Evolutionary conservation across 2,888 invertebrate species (phyloP).

Genomic region (Lysandra bellargus): DNA sequence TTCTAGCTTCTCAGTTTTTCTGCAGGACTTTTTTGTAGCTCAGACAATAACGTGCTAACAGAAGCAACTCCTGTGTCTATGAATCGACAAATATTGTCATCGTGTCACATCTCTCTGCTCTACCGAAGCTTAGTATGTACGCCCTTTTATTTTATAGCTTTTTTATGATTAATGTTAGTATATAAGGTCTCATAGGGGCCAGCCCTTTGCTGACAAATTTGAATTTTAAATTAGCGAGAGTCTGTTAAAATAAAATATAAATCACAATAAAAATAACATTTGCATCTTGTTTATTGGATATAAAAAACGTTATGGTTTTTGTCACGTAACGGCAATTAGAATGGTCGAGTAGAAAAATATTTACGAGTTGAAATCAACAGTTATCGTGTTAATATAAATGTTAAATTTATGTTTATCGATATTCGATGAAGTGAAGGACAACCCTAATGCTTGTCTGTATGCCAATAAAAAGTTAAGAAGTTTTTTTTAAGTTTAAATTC

Average conservation of each 20-base stretch:
- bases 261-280: conserved; percentile 12
- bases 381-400: not conserved
- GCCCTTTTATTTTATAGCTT: not conserved
- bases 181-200: not conserved
- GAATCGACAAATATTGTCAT: not conserved
- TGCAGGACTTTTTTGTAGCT: too few species aligned
- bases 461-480: not conserved
- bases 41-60: too few species aligned
- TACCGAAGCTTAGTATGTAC: not conserved
- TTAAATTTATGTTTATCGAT: conserved; percentile 12
- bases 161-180: conserved; percentile 20
- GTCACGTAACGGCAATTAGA: conserved; percentile 12
- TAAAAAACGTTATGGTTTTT: conserved; percentile 24
- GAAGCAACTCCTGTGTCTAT: too few species aligned
- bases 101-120: not conserved
- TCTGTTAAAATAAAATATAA: conserved; percentile 24
- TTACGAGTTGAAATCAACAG: conserved; percentile 16
- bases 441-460: not conserved
- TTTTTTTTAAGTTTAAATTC: not conserved
- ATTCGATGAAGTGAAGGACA: not conserved
- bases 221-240: conserved; percentile 29
- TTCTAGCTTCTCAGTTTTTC: too few species aligned
- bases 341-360: not conserved
- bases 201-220: conserved; percentile 26
- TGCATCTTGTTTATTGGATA: conserved; percentile 16